These are phyloP conservation scores for Pyrocoelia pectoralis DNA, from an alignment of 2,888 invertebrate species.

Conservation along the genomic window DNA sequence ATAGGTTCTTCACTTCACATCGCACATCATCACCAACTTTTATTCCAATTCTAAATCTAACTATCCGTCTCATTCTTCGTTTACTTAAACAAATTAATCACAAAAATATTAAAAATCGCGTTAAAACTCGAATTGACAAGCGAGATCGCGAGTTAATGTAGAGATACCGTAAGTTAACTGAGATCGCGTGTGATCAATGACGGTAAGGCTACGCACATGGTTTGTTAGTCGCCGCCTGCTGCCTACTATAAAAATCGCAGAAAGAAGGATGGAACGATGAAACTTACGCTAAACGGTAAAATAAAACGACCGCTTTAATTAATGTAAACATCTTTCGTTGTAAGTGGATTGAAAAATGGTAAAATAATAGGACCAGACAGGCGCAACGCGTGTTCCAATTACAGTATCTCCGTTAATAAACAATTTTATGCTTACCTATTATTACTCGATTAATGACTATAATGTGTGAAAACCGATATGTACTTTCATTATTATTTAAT, in stretches of 20 bases:
- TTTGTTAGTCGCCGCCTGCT: not conserved
- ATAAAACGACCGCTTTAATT: not conserved
- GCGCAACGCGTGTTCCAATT: too few species aligned
- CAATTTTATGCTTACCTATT: not conserved
- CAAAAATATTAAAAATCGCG: not conserved
- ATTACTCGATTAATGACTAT: not conserved
- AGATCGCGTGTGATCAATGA: constrained; percentile 35
- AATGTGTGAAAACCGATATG: not conserved
- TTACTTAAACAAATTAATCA: too few species aligned
- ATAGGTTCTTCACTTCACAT: constrained; percentile 43
- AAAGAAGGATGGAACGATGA: not conserved
- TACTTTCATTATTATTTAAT: too few species aligned
- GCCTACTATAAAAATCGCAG: not conserved
- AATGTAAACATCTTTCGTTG: not conserved
- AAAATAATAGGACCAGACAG: not conserved
- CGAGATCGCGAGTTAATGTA: constrained; percentile 20
- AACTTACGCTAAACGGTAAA: not conserved
- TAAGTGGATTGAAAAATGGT: not conserved
- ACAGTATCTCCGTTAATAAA: not conserved
- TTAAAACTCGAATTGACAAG: not conserved
- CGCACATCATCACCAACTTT: constrained; percentile 8
- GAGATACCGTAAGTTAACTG: constrained; percentile 45
- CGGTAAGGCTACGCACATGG: constrained; percentile 14
- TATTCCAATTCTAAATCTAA: too few species aligned
- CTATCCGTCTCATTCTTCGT: too few species aligned